phyloP scores from a whole-genome alignment of 2,888 invertebrate species.

The Cremastinae sp. region DNA sequence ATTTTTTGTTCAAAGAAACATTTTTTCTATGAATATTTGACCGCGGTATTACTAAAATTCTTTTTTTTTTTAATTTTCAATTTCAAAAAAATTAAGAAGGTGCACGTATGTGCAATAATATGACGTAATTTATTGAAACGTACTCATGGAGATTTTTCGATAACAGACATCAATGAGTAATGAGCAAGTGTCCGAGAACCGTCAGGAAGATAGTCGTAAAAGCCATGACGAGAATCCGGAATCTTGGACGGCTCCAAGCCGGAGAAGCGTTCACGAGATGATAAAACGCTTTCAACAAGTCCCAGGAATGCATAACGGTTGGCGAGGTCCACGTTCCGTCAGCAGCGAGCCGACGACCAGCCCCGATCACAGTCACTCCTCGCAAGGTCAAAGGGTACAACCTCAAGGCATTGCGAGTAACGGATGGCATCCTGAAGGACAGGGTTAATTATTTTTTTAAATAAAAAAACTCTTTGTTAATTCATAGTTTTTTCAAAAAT shows the following conservation, averaged over 20 bases:
- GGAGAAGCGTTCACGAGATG: constrained; percentile 78
- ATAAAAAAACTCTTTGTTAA: too few species aligned
- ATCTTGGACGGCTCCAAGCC: constrained; percentile 70
- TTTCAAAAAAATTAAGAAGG: too few species aligned
- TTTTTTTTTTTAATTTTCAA: too few species aligned
- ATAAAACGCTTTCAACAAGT: constrained; percentile 77
- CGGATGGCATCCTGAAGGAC: constrained; percentile 71
- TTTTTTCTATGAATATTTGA: too few species aligned
- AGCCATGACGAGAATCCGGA: constrained; percentile 66
- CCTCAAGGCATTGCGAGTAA: constrained; percentile 71
- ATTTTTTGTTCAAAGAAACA: too few species aligned
- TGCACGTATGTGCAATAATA: too few species aligned
- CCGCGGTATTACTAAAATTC: too few species aligned
- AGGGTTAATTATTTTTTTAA: constrained; percentile 58
- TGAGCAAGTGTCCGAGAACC: constrained; percentile 66
- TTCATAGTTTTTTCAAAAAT: too few species aligned
- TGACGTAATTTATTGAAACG: too few species aligned
- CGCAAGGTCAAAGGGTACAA: constrained; percentile 71
- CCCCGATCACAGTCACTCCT: constrained; percentile 71
- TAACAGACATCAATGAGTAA: constrained; percentile 66
- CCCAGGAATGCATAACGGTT: constrained; percentile 74
- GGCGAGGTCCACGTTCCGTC: constrained; percentile 69
- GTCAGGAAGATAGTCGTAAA: constrained; percentile 67
- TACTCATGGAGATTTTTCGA: too few species aligned
- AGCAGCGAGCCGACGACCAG: constrained; percentile 71